Evolutionary conservation across 1,140 invertebrate species (phyloP).

Genomic region (Hycleus cichorii): DNA sequence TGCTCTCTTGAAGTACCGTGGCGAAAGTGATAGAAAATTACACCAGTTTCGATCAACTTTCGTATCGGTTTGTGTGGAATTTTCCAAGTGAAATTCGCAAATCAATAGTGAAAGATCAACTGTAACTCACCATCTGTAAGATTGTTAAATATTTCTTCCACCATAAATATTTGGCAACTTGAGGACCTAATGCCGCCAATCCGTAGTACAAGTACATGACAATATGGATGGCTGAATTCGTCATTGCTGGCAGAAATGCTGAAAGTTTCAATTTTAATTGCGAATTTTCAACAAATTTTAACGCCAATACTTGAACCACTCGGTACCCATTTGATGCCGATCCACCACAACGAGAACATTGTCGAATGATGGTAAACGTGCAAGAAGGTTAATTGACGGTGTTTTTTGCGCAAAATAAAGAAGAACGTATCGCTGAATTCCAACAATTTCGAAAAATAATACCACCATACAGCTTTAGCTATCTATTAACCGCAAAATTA

Average conservation of each 20-base stretch:
- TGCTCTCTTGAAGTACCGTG: too few species aligned
- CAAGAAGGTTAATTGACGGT: slow-evolving; percentile 79
- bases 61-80: too few species aligned
- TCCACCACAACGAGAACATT: slow-evolving; percentile 92
- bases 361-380: slow-evolving; percentile 90
- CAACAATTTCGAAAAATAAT: slow-evolving; percentile 89
- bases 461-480: slow-evolving; percentile 92
- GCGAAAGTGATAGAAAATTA: too few species aligned
- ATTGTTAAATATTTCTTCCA: slow-evolving; percentile 93
- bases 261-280: slow-evolving; percentile 31
- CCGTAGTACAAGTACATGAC: slow-evolving; percentile 93
- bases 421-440: slow-evolving; percentile 92
- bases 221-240: slow-evolving; percentile 87
- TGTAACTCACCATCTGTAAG: slow-evolving; percentile 56
- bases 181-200: slow-evolving; percentile 72
- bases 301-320: slow-evolving; percentile 73
- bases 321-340: slow-evolving; percentile 92
- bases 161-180: slow-evolving; percentile 74
- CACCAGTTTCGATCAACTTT: background rate
- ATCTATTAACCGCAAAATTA: slow-evolving; percentile 53
- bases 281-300: background rate
- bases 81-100: background rate
- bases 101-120: background rate
- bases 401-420: slow-evolving; percentile 83
- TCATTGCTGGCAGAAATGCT: slow-evolving; percentile 81